phyloP scores from a whole-genome alignment of 2,797 vertebrate species.

The Cichlasoma orientale region DNA sequence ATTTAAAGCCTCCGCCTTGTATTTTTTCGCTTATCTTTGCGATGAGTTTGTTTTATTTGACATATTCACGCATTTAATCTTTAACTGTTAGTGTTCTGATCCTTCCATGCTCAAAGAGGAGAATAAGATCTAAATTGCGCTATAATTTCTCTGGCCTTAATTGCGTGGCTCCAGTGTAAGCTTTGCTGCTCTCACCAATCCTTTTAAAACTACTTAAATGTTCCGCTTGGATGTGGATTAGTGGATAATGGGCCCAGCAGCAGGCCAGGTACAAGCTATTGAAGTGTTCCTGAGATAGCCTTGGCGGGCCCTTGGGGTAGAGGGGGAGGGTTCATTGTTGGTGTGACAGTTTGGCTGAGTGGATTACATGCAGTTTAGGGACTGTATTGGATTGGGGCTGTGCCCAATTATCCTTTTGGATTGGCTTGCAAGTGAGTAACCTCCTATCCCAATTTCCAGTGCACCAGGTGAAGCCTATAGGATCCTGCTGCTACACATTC shows the following conservation, averaged over 20 bases:
- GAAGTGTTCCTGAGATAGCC: constrained; percentile 77
- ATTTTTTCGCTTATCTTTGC: constrained; percentile 10
- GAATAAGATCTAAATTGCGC: constrained; percentile 63
- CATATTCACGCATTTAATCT: constrained; percentile 8
- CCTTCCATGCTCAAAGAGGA: constrained; percentile 27
- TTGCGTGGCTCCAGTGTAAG: constrained; percentile 71
- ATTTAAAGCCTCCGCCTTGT: constrained; percentile 4
- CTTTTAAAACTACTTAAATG: constrained; percentile 76
- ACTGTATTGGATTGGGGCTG: constrained; percentile 78
- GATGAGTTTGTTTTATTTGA: constrained; percentile 25
- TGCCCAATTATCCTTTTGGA: constrained; percentile 77
- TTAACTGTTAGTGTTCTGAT: constrained; percentile 37
- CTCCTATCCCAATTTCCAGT: constrained; percentile 75
- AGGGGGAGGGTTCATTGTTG: constrained; percentile 72
- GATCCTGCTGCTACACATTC: constrained; percentile 49
- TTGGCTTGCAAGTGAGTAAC: constrained; percentile 76
- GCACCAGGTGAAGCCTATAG: constrained; percentile 66
- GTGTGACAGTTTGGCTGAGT: constrained; percentile 81
- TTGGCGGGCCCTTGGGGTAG: constrained; percentile 58
- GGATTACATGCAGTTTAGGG: constrained; percentile 84
- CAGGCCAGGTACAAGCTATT: constrained; percentile 78
- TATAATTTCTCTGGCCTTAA: constrained; percentile 71
- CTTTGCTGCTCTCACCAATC: constrained; percentile 67
- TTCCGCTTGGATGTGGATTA: constrained; percentile 77
- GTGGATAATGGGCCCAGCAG: constrained; percentile 77